Evolutionary conservation across 2,113 vertebrate genomes (phyloP).

Genomic region (Mohoua ochrocephala): DNA sequence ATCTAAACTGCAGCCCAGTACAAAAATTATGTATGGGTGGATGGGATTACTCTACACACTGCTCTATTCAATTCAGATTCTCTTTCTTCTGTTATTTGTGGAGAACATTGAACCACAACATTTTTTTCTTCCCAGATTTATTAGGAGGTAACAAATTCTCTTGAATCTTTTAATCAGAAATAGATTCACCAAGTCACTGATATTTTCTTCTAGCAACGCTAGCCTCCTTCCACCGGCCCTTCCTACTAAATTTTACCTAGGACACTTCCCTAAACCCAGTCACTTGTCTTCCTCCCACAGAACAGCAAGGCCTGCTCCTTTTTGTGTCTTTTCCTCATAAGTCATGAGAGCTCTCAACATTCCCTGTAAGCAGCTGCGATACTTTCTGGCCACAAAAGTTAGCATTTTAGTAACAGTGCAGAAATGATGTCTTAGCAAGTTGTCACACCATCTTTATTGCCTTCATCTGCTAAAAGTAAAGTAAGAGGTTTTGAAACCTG

Average conservation of each 20-base stretch:
- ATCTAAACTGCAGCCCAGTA: not conserved
- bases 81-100: not conserved
- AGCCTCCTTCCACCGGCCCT: not conserved
- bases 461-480: constrained; percentile 27
- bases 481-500: not conserved
- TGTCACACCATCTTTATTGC: constrained; percentile 34
- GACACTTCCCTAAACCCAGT: not conserved
- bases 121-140: not conserved
- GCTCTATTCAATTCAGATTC: not conserved
- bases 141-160: not conserved
- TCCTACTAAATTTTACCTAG: not conserved
- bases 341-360: not conserved
- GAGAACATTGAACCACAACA: not conserved
- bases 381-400: not conserved
- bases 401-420: not conserved
- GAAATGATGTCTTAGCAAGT: constrained; percentile 28
- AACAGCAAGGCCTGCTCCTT: not conserved
- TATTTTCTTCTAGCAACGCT: not conserved
- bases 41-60: not conserved
- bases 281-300: not conserved
- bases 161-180: not conserved
- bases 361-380: not conserved
- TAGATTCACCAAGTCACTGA: not conserved
- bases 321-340: not conserved
- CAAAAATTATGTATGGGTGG: not conserved